Conservation (phyloP, 2,113 vertebrate genomes). For the Syngnathus floridae region DNA sequence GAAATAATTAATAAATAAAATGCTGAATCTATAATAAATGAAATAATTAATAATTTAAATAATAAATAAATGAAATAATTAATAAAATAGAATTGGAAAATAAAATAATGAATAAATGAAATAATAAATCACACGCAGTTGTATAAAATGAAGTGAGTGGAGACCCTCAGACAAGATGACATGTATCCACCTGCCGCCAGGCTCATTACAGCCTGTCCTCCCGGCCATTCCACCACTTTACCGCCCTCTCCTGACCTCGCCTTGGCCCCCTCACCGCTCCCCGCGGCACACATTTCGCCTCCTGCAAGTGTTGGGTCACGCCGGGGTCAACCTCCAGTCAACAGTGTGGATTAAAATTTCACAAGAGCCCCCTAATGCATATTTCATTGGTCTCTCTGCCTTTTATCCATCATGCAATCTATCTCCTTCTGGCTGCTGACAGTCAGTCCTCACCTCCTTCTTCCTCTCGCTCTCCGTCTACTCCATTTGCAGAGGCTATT, state of each 20-base stretch:
- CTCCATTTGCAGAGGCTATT: not conserved
- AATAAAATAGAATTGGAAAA: too few relatives aligned
- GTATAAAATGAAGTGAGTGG: not conserved
- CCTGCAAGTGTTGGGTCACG: slow-evolving; percentile 55
- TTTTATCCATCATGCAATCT: slow-evolving; percentile 42
- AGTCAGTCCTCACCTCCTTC: slow-evolving; percentile 20
- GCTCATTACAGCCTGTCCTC: slow-evolving; percentile 45
- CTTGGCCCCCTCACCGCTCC: slow-evolving; percentile 9
- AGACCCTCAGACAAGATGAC: not conserved
- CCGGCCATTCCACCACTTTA: slow-evolving; percentile 33
- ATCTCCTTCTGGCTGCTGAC: slow-evolving; percentile 33
- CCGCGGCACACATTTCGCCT: slow-evolving; percentile 49
- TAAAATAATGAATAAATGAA: too few relatives aligned
- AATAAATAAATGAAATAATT: too few relatives aligned
- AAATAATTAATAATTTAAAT: too few relatives aligned
- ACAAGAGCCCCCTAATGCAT: slow-evolving; percentile 56
- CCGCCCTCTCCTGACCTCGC: slow-evolving; percentile 8
- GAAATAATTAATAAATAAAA: too few relatives aligned
- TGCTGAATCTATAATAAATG: too few relatives aligned
- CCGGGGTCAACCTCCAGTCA: slow-evolving; percentile 63
- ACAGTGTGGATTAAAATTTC: slow-evolving; percentile 65
- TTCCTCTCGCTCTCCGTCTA: not conserved
- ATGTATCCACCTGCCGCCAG: slow-evolving; percentile 21
- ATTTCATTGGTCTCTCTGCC: slow-evolving; percentile 56
- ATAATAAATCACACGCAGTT: slow-evolving; percentile 1